A percentile compares a stretch with the other conserved stretches of the same genome.
Conservation (phyloP, 2,888 invertebrate species). For the Cremastobaeus sp. region DNA sequence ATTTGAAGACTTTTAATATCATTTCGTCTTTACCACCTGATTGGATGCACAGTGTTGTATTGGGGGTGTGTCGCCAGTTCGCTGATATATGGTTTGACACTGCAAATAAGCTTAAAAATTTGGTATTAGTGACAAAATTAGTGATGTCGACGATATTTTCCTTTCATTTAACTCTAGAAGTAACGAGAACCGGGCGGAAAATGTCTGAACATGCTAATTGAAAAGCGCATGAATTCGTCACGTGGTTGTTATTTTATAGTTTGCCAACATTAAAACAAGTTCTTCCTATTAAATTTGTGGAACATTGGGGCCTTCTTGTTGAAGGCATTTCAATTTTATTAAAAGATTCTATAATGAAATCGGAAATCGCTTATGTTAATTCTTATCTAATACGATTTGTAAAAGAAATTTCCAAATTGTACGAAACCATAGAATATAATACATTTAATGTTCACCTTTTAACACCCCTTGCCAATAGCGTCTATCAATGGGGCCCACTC, state of each 20-base stretch:
- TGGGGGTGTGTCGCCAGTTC: constrained; percentile 15
- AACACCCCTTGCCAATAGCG: constrained; percentile 14
- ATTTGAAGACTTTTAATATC: constrained; percentile 1
- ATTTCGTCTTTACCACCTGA: constrained; percentile 13
- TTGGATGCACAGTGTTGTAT: constrained; percentile 14
- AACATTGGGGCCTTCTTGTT: constrained; percentile 39
- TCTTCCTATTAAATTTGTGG: constrained; percentile 20
- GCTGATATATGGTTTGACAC: constrained; percentile 18
- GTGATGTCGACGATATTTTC: constrained; percentile 19
- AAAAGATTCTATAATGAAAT: constrained; percentile 36
- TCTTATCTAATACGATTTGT: constrained; percentile 35
- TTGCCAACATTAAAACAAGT: constrained; percentile 28
- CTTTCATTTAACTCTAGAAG: constrained; percentile 33
- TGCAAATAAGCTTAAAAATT: constrained; percentile 17
- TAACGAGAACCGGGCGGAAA: constrained; percentile 25
- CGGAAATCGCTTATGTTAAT: constrained; percentile 32
- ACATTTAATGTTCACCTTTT: constrained; percentile 31
- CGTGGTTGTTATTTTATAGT: constrained; percentile 30
- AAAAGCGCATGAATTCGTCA: constrained; percentile 47
- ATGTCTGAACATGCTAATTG: constrained; percentile 40
- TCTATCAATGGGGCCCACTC: constrained; percentile 23
- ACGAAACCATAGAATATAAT: constrained; percentile 10
- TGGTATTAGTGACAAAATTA: constrained; percentile 10
- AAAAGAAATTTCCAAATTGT: constrained; percentile 31
- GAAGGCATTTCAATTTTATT: constrained; percentile 30